Conservation (phyloP, 2,888 invertebrate genomes). For the Dynastes tityus region DNA sequence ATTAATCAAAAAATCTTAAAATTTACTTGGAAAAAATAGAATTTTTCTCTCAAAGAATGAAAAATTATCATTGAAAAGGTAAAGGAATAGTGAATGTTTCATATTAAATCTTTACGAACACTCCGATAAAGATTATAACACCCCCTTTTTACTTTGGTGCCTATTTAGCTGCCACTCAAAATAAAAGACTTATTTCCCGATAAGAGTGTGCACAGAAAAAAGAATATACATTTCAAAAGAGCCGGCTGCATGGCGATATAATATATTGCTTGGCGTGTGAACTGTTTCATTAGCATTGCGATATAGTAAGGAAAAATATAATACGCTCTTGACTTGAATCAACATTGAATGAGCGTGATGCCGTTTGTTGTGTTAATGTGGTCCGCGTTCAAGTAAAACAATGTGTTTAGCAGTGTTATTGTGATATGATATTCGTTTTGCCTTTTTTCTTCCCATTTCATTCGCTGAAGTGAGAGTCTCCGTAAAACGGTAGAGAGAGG, state of each 20-base stretch:
- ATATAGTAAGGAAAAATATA: conserved; percentile 54
- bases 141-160: conserved; percentile 35
- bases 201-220: conserved; percentile 31
- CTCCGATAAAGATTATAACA: conserved; percentile 37
- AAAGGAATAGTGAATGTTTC: too few species aligned
- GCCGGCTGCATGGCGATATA: conserved; percentile 48
- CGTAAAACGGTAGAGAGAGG: conserved; percentile 14
- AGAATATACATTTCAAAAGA: conserved; percentile 53
- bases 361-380: conserved; percentile 55
- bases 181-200: conserved; percentile 45
- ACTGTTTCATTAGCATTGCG: conserved; percentile 59
- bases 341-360: conserved; percentile 50
- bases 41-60: too few species aligned
- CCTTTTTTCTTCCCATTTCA: neutral
- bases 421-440: conserved; percentile 56
- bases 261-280: conserved; percentile 57
- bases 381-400: conserved; percentile 55
- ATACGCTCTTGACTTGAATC: conserved; percentile 57
- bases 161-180: conserved; percentile 9
- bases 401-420: conserved; percentile 58
- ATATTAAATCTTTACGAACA: neutral
- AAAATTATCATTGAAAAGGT: neutral
- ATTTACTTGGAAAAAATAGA: too few species aligned
- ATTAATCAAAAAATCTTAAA: too few species aligned
- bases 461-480: conserved; percentile 52